Conservation (phyloP, 2,113 vertebrate genomes). For the Hystrix cristata region DNA sequence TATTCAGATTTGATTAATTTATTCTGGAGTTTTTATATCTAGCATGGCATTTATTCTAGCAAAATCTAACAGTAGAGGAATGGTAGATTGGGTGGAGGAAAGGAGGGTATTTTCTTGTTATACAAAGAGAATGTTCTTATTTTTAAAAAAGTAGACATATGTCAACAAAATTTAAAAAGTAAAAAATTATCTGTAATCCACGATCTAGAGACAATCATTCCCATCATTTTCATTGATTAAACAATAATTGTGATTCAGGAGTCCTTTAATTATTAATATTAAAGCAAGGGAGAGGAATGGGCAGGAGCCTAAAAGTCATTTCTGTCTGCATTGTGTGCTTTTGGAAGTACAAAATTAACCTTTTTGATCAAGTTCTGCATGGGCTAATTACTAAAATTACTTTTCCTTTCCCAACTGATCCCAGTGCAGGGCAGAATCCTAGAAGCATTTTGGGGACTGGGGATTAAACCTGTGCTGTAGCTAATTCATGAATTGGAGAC, state of each 20-base stretch:
- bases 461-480: slow-evolving; percentile 65
- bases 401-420: slow-evolving; percentile 71
- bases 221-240: slow-evolving; percentile 52
- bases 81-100: not conserved
- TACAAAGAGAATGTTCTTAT: not conserved
- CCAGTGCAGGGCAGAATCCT: slow-evolving; percentile 65
- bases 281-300: slow-evolving; percentile 47
- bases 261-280: not conserved
- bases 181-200: not conserved
- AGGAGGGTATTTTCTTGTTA: not conserved
- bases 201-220: slow-evolving; percentile 18
- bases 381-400: slow-evolving; percentile 78
- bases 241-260: slow-evolving; percentile 54
- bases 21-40: slow-evolving; percentile 48
- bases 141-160: not conserved
- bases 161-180: slow-evolving; percentile 37
- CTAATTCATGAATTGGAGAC: slow-evolving; percentile 61
- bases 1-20: slow-evolving; percentile 57
- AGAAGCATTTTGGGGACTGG: slow-evolving; percentile 67
- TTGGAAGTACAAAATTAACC: slow-evolving; percentile 77
- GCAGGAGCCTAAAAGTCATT: slow-evolving; percentile 53
- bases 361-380: slow-evolving; percentile 74
- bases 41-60: slow-evolving; percentile 63
- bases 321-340: slow-evolving; percentile 57
- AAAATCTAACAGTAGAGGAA: not conserved